Evolutionary conservation across 1,140 invertebrate genomes (phyloP).

Genomic region (Heliconius himera): DNA sequence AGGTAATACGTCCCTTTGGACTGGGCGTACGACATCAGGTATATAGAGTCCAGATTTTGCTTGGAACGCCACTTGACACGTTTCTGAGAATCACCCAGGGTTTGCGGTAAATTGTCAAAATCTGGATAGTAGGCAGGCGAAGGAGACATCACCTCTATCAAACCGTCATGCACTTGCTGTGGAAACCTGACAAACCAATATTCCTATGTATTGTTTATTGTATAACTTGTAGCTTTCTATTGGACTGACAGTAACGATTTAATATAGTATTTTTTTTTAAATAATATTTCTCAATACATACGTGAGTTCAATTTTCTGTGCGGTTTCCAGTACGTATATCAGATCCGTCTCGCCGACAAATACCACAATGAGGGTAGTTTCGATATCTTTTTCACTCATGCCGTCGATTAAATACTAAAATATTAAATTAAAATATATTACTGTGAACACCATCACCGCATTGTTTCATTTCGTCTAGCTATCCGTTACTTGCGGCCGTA

Average conservation of each 20-base stretch:
- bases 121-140: constrained; percentile 94
- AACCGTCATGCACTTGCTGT: constrained; percentile 88
- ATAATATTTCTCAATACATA: constrained; percentile 75
- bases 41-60: constrained; percentile 97
- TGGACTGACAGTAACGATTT: no score
- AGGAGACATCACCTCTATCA: constrained; percentile 95
- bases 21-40: constrained; percentile 97
- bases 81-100: constrained; percentile 93
- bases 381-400: constrained; percentile 89
- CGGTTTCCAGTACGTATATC: constrained; percentile 87
- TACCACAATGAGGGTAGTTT: constrained; percentile 93
- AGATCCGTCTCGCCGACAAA: constrained; percentile 93
- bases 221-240: not conserved
- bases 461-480: not conserved
- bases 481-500: not conserved
- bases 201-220: not conserved
- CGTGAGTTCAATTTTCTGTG: constrained; percentile 89
- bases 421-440: not conserved
- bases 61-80: constrained; percentile 97
- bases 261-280: not conserved
- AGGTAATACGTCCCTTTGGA: constrained; percentile 90
- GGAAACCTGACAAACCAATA: constrained; percentile 84
- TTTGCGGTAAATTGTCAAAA: constrained; percentile 88
- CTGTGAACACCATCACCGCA: not conserved
- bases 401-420: constrained; percentile 91